Conservation (phyloP, 92 coral and sea anemone species). For the Phenganax stokvisi region DNA sequence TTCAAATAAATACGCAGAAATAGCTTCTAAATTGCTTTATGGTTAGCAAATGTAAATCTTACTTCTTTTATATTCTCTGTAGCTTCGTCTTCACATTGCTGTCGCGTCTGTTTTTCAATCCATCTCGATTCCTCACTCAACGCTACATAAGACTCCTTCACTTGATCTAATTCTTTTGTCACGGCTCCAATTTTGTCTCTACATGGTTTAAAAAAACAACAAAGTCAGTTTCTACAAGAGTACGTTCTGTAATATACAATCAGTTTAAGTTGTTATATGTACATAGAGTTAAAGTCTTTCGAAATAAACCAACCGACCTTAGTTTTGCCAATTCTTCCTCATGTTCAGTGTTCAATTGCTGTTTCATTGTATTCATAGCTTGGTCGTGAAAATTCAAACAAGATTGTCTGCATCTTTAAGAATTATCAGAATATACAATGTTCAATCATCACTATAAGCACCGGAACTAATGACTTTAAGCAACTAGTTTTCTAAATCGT, state of each 20-base stretch:
- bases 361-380: conserved; percentile 57
- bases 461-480: too few relatives aligned
- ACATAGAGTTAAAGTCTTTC: neutral
- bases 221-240: neutral
- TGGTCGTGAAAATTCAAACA: conserved; percentile 89
- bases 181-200: conserved; percentile 65
- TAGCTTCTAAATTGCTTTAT: too few relatives aligned
- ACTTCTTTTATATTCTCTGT: conserved; percentile 57
- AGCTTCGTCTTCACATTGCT: conserved; percentile 63
- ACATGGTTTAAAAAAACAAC: neutral
- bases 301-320: conserved; percentile 45
- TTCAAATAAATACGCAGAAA: neutral
- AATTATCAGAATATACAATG: too few relatives aligned
- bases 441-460: too few relatives aligned
- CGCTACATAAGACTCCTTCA: conserved; percentile 82
- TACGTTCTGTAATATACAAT: neutral
- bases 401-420: conserved; percentile 77
- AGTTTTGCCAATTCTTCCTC: conserved; percentile 47
- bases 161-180: conserved; percentile 71
- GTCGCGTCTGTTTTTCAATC: conserved; percentile 62
- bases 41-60: neutral
- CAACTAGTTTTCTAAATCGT: too few relatives aligned
- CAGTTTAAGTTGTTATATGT: neutral
- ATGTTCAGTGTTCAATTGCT: conserved; percentile 63
- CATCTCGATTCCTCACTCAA: conserved; percentile 78